These are phyloP conservation scores for Enteromius trimaculatus DNA, from an alignment of 2,797 vertebrate genomes.

Conservation along the genomic window DNA sequence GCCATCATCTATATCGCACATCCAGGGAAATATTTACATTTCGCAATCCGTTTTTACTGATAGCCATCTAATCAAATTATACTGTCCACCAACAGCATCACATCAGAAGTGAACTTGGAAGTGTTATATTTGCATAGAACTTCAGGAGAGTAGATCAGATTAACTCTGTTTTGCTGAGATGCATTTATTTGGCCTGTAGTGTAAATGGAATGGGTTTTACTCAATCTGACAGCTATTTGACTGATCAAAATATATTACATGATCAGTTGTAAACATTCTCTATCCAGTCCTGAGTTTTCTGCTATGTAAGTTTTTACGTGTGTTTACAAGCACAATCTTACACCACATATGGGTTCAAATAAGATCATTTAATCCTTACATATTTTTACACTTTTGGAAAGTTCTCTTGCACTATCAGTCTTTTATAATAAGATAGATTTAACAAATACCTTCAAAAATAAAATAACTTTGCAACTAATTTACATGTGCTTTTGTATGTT, in stretches of 20 bases:
- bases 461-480: neutral
- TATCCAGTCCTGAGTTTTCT: neutral
- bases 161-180: neutral
- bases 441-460: neutral
- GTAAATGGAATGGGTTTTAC: neutral
- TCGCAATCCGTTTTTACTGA: neutral
- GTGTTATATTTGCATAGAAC: neutral
- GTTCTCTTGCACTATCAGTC: too few species aligned
- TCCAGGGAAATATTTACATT: slow-evolving; percentile 4
- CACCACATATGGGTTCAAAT: neutral
- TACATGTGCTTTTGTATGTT: neutral
- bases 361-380: neutral
- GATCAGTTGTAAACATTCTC: neutral
- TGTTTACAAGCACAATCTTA: neutral
- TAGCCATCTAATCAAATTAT: slow-evolving; percentile 23
- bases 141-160: neutral
- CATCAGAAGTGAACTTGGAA: neutral
- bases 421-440: neutral
- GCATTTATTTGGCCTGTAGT: neutral
- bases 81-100: slow-evolving; percentile 1
- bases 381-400: neutral
- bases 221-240: neutral
- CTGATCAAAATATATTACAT: neutral
- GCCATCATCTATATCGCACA: neutral
- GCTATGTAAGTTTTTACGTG: neutral